Percentiles rank a stretch among this genome's conserved stretches.
phyloP scores from a whole-genome alignment of 2,113 vertebrate genomes.

The Lethenteron camtschaticum region DNA sequence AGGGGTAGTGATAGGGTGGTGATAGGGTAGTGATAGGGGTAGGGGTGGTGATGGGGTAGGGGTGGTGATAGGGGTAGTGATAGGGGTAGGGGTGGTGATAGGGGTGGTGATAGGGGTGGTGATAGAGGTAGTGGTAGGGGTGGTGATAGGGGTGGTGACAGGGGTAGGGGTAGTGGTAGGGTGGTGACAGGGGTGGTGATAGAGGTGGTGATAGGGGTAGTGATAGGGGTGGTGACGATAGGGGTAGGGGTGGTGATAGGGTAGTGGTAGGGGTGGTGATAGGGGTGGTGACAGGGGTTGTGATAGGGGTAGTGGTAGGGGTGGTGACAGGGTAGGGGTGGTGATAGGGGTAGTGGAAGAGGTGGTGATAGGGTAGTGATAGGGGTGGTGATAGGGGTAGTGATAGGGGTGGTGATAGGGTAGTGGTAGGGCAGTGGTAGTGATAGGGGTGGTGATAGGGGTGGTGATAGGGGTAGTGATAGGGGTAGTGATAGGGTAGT shows the following conservation, averaged over 20 bases:
- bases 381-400: background rate
- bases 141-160: background rate
- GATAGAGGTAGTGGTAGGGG: background rate
- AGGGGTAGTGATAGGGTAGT: background rate
- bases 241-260: background rate
- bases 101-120: background rate
- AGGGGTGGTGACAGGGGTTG: background rate
- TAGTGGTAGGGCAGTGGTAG: background rate
- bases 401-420: background rate
- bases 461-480: background rate
- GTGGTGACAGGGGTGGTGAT: background rate
- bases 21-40: too few species aligned
- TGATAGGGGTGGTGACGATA: background rate
- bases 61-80: background rate
- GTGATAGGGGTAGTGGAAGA: background rate
- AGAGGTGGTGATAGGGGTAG: background rate
- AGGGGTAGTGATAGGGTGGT: too few species aligned
- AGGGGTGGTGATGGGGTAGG: background rate
- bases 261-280: background rate
- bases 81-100: background rate
- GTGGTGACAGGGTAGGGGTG: background rate
- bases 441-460: background rate
- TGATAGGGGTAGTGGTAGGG: background rate
- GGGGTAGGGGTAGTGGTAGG: background rate
- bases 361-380: background rate